These are phyloP conservation scores for Crossocerus cetratus DNA, from an alignment of 2,888 invertebrate genomes.

Conservation along the genomic window DNA sequence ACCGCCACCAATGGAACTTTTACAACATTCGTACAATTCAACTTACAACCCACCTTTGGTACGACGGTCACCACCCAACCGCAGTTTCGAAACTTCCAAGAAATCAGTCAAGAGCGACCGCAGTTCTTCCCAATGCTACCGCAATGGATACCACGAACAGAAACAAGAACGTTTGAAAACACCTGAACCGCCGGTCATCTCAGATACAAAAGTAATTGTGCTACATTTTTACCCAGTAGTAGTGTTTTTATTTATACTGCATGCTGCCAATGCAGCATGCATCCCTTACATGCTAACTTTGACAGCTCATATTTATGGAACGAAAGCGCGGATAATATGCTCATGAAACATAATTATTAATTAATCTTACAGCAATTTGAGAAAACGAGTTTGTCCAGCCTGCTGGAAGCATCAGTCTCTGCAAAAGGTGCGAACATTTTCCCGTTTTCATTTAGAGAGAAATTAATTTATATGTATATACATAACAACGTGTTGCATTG, in stretches of 20 bases:
- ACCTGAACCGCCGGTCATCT: conserved; percentile 75
- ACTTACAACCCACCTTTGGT: conserved; percentile 25
- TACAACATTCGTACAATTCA: conserved; percentile 32
- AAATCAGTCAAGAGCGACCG: conserved; percentile 23
- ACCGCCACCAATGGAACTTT: conserved; percentile 48
- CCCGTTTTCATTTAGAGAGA: conserved; percentile 15
- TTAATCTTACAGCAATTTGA: conserved; percentile 71
- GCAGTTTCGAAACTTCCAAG: conserved; percentile 35
- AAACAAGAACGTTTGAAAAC: conserved; percentile 70
- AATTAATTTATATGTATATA: background rate
- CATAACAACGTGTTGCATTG: too few species aligned
- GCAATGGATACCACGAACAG: conserved; percentile 46
- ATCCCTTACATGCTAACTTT: too few species aligned
- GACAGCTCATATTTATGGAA: too few species aligned
- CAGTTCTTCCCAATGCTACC: conserved; percentile 38
- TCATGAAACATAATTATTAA: conserved; percentile 36
- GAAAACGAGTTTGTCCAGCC: conserved; percentile 76
- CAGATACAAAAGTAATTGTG: conserved; percentile 72
- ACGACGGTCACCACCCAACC: conserved; percentile 28
- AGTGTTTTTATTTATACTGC: too few species aligned
- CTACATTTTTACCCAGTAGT: conserved; percentile 13
- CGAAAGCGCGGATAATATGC: too few species aligned
- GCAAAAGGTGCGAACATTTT: conserved; percentile 71
- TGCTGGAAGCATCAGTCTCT: conserved; percentile 75
- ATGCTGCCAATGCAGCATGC: too few species aligned